These are phyloP conservation scores for Budorcas taxicolor DNA, from an alignment of 2,113 vertebrate species.

Conservation along the genomic window DNA sequence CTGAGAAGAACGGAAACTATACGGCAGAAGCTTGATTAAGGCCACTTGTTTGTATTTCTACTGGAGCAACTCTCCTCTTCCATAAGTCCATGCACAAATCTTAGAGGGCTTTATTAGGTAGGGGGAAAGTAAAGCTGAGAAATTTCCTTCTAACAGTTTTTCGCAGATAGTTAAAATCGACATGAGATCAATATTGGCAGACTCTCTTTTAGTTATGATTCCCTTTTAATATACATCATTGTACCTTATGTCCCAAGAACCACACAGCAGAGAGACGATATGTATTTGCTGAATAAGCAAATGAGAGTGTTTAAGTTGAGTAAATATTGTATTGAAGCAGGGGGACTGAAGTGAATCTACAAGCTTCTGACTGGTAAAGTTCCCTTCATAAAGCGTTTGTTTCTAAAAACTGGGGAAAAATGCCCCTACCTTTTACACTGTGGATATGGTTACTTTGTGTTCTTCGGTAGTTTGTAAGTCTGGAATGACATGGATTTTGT, in stretches of 20 bases:
- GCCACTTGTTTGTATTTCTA: not conserved
- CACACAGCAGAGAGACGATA: not conserved
- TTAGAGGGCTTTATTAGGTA: not conserved
- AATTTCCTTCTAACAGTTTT: not conserved
- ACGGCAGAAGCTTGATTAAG: not conserved
- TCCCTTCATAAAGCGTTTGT: not conserved
- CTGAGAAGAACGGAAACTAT: not conserved
- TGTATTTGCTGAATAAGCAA: not conserved
- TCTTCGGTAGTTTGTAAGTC: not conserved
- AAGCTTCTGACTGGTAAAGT: not conserved
- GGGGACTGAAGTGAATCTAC: not conserved
- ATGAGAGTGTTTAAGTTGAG: not conserved
- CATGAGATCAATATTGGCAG: not conserved
- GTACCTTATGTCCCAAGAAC: not conserved
- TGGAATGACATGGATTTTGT: not conserved
- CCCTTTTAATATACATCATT: not conserved
- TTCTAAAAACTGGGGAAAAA: not conserved
- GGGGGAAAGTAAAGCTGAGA: not conserved
- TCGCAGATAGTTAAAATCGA: not conserved
- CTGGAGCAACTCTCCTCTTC: not conserved
- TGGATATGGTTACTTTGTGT: not conserved
- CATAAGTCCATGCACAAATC: not conserved
- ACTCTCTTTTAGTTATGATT: not conserved
- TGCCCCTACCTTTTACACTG: not conserved
- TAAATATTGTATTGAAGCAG: not conserved